phyloP scores from a whole-genome alignment of 2,888 invertebrate genomes.

The Sipha maydis region DNA sequence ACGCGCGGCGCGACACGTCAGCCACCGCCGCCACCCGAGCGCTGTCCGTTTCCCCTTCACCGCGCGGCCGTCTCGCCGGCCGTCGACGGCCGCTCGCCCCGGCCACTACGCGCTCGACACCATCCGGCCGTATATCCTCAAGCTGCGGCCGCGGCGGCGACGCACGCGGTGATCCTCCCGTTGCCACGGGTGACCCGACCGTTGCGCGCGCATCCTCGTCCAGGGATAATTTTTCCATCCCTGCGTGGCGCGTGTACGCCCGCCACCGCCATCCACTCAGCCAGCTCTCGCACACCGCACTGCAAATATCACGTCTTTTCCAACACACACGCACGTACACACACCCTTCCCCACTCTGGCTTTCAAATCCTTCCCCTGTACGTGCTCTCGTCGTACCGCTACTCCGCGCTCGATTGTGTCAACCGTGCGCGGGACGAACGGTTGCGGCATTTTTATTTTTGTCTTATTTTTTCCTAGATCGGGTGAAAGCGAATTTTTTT shows the following conservation, averaged over 20 bases:
- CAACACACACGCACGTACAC: not conserved
- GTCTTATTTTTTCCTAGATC: not conserved
- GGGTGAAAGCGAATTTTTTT: slow-evolving; percentile 1
- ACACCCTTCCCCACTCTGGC: too few species aligned
- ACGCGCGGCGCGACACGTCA: slow-evolving; percentile 42
- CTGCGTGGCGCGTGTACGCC: too few species aligned
- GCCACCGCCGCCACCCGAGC: slow-evolving; percentile 62
- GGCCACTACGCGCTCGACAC: slow-evolving; percentile 57
- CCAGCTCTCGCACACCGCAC: not conserved
- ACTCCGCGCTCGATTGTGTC: not conserved
- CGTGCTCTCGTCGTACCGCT: not conserved
- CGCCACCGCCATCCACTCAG: not conserved
- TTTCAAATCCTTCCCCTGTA: too few species aligned
- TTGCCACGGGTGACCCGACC: slow-evolving; percentile 56
- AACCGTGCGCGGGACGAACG: not conserved
- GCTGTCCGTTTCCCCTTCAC: not conserved
- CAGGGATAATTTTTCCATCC: slow-evolving; percentile 56
- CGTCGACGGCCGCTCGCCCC: slow-evolving; percentile 24
- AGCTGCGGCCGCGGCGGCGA: not conserved
- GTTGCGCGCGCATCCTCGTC: slow-evolving; percentile 57
- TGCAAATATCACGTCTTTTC: not conserved
- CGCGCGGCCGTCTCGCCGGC: not conserved
- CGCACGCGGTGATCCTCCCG: slow-evolving; percentile 48
- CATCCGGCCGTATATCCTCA: slow-evolving; percentile 65
- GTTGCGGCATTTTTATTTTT: slow-evolving; percentile 22